Evolutionary conservation across 2,113 vertebrate genomes (phyloP), one percentile per base, ranked within the genome.

Genomic region (Bettongia penicillata): DNA sequence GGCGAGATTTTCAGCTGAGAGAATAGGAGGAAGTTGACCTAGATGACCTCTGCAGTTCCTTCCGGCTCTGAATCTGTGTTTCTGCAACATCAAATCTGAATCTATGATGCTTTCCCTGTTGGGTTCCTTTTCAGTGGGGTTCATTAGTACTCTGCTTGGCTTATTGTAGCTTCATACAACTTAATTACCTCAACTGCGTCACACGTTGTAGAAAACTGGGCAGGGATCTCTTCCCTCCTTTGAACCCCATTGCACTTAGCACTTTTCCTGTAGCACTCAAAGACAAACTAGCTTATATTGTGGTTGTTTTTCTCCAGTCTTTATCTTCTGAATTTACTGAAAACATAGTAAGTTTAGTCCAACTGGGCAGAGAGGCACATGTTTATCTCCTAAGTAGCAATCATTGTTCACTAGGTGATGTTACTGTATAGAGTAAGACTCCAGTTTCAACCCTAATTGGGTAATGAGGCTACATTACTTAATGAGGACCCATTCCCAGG

Each of bases 391-490:
- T 37, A 52, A 50, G 24, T 8, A 0, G 31, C n/a, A 22, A 77
- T 51, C 51, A 92, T 55, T 23, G 2, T 50, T 16, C 61, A 2
- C 25, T 77, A 0, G 43, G 51, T 31, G 2, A 90, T 91, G 89
- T 31, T 55, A 0, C 89, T 57, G 19, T 0, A 14, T 31, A 1
- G 14, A 94, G 14, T 1, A 48, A n/a, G 25, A 94, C 22, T 4
- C 89, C 52, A 92, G 31, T 57, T 25, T 68, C 90, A 55, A 91
- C 22, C 22, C 10, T 31, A 84, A 24, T 24, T 91, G 50, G 47
- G 5, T 16, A 91, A 52, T 93, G 95, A 92, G 91, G 16, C 90
- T 92, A 0, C 50, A 25, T 12, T 91, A 93, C 53, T 94, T 95
- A n/a, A n/a, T 92, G 31, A 91, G 94, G 37, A 28, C n/a, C 55